Evolutionary conservation across 1,140 invertebrate genomes (phyloP), one percentile per base, ranked within the genome.

Genomic region (Propsilocerus akamusi): DNA sequence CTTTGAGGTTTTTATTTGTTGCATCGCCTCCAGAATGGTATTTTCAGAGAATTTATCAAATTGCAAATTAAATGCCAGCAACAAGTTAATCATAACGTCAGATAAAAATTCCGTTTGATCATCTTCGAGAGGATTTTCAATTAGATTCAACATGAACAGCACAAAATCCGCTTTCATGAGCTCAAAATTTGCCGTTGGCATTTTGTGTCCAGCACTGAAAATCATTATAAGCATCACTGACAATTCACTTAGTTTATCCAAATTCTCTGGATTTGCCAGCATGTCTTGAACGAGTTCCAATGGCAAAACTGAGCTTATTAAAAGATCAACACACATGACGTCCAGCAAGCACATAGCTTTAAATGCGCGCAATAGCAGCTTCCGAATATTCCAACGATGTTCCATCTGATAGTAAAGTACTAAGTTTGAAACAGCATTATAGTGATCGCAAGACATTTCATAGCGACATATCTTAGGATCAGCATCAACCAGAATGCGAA

Each of bases 351-450:
- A 91, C 74, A 92, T 81, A 46, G 85, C 77, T 34, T 81, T 83
- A 68, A 94, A 93, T 12, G 83, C 81, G 71, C 90, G 67, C 47
- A 93, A 68, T 26, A 94, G 68, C 1, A 86, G 67, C 53, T 85
- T 74, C 52, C 89, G 74, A 53, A 93, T 81, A 1, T 78, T 78
- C 78, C 83, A 84, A 55, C 87, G 72, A 3, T 83, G 78, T 67
- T 93, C 89, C 89, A 92, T 91, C 69, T 92, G 87, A 66, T 92
- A 93, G 72, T 88, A 93, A 54, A 88, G 78, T 47, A 88, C 81
- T 37, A 93, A 65, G 53, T 80, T 80, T 26, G 74, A 77, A 8
- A 89, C 78, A 54, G 80, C 79, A 49, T 76, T 74, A 58, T 86
- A 88, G 24, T 80, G 74, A 64, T 86, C 80, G 54, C 75, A 75